Conservation (phyloP, 2,113 vertebrate genomes). For the Sturnus vulgaris region DNA sequence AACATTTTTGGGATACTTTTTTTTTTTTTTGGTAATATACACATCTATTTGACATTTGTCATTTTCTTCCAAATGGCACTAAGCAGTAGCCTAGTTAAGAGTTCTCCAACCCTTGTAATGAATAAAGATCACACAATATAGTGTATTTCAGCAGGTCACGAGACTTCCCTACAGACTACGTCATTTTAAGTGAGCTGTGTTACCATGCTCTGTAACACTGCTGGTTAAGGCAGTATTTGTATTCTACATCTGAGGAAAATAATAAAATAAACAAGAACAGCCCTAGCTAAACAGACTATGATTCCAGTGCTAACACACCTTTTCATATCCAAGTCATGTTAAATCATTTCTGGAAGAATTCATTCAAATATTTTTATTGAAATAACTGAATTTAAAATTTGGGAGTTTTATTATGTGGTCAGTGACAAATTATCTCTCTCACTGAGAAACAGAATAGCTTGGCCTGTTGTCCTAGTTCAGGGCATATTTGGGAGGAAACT, state of each 20-base stretch:
- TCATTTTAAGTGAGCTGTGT: neutral
- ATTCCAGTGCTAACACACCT: neutral
- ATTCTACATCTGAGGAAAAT: neutral
- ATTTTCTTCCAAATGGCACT: neutral
- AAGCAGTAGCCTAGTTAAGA: neutral
- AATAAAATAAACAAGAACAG: neutral
- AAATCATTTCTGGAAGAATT: neutral
- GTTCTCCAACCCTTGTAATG: neutral
- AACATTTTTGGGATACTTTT: neutral
- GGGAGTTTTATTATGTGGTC: neutral
- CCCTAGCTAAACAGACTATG: neutral
- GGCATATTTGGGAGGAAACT: too few species aligned
- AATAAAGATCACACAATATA: neutral
- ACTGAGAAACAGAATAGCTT: neutral
- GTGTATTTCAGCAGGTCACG: neutral
- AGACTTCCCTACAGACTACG: neutral
- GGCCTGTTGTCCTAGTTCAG: neutral
- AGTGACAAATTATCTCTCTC: neutral
- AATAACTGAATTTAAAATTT: neutral
- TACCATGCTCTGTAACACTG: neutral
- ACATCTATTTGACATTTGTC: neutral
- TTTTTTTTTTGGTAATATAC: neutral
- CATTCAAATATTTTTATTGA: neutral
- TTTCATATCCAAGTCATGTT: neutral
- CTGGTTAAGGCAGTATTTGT: neutral